A percentile compares a stretch with the other conserved stretches of the same genome.
Conservation (phyloP, 2,113 vertebrate species). For the Tetrao urogallus region DNA sequence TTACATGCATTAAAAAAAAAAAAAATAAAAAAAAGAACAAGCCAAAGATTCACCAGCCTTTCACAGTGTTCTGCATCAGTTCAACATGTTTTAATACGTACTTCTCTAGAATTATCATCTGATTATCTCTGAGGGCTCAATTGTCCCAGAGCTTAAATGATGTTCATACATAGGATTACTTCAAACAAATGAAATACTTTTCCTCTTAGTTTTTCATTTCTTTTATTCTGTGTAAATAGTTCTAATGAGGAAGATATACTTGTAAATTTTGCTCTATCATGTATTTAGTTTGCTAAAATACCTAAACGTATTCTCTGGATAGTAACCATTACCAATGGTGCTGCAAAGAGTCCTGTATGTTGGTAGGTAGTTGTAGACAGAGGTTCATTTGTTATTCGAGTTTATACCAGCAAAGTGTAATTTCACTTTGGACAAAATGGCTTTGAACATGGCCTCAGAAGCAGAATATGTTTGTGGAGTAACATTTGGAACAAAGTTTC, state of each 20-base stretch:
- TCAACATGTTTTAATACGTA: neutral
- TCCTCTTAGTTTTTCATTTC: neutral
- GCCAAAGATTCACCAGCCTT: neutral
- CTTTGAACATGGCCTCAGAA: neutral
- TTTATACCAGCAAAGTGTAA: neutral
- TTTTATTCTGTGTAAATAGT: neutral
- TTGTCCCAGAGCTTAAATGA: neutral
- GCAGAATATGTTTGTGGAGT: neutral
- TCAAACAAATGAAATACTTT: neutral
- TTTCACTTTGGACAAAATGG: neutral
- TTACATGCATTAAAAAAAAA: neutral
- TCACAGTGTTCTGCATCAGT: neutral
- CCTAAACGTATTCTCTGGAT: neutral
- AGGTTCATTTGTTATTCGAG: neutral
- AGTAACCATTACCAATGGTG: neutral
- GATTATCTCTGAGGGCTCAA: neutral
- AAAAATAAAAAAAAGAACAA: neutral
- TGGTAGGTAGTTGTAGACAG: neutral
- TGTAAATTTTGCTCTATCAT: neutral
- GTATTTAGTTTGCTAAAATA: neutral
- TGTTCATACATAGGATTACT: neutral
- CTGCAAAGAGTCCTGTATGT: neutral
- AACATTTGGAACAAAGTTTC: neutral
- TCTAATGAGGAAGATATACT: neutral
- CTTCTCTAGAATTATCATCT: neutral